Evolutionary conservation across 2,888 invertebrate species (phyloP).

Genomic region (Hipparchia semele): DNA sequence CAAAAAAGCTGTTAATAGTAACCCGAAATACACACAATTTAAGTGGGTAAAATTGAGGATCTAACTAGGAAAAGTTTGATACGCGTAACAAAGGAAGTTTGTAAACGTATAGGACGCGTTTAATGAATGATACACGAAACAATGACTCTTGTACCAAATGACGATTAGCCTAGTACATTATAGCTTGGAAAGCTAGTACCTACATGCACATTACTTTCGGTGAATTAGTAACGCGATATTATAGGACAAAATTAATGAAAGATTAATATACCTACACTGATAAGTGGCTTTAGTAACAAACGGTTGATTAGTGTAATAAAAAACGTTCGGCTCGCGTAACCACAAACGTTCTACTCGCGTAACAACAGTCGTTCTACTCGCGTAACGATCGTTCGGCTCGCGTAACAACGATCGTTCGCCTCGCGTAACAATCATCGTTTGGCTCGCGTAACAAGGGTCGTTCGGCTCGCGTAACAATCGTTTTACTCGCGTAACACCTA

Average conservation of each 20-base stretch:
- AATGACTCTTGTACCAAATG: no score
- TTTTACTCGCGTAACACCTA: background rate
- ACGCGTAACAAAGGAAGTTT: no score
- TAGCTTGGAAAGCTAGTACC: no score
- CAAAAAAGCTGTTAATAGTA: no score
- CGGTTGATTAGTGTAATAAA: background rate
- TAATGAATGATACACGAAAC: no score
- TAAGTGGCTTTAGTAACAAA: background rate
- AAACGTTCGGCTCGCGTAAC: slow-evolving; percentile 8
- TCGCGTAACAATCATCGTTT: background rate
- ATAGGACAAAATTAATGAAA: background rate
- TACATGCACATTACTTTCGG: no score
- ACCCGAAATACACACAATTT: no score
- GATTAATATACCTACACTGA: background rate
- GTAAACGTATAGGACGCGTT: no score
- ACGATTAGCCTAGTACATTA: no score
- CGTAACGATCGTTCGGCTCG: background rate
- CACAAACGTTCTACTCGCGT: background rate
- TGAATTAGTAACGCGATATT: background rate
- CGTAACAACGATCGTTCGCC: background rate
- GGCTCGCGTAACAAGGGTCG: background rate
- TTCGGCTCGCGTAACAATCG: no score
- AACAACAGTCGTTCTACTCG: background rate
- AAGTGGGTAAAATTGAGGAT: no score
- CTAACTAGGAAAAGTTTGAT: no score